These are phyloP conservation scores for Trematomus bernacchii DNA, from an alignment of 2,797 vertebrate species.

Conservation along the genomic window DNA sequence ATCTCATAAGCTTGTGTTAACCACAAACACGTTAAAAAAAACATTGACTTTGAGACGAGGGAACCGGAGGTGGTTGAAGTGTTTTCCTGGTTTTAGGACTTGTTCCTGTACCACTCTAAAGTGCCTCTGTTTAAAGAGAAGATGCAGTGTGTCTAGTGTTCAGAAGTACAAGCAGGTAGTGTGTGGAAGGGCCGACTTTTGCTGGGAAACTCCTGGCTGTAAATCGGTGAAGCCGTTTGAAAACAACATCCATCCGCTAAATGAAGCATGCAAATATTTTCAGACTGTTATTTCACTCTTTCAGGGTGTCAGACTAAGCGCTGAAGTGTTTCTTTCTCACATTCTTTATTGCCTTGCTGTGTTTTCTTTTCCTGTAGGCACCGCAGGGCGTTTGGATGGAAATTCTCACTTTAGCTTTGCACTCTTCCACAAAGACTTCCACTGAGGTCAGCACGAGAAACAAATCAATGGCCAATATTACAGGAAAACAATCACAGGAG, in stretches of 20 bases:
- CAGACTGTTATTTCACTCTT: slow-evolving; percentile 41
- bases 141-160: not conserved
- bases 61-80: too few relatives aligned
- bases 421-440: slow-evolving; percentile 18
- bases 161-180: too few relatives aligned
- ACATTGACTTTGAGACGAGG: too few relatives aligned
- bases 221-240: slow-evolving; percentile 1
- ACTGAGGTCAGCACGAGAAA: slow-evolving; percentile 14
- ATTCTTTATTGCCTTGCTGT: slow-evolving; percentile 15
- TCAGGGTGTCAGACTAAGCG: slow-evolving; percentile 1
- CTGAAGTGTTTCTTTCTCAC: slow-evolving; percentile 27
- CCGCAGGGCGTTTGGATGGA: slow-evolving; percentile 42
- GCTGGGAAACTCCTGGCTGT: slow-evolving; percentile 8
- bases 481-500: slow-evolving; percentile 27
- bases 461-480: not conserved
- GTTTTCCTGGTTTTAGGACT: too few relatives aligned
- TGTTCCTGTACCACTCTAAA: too few relatives aligned
- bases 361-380: slow-evolving; percentile 51
- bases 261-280: slow-evolving; percentile 33
- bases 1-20: too few relatives aligned
- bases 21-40: too few relatives aligned
- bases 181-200: not conserved
- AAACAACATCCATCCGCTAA: slow-evolving; percentile 56
- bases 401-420: slow-evolving; percentile 36
- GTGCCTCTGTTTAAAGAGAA: not conserved